These are phyloP conservation scores for Macrotus californicus DNA, from an alignment of 2,113 vertebrate genomes.

Conservation along the genomic window DNA sequence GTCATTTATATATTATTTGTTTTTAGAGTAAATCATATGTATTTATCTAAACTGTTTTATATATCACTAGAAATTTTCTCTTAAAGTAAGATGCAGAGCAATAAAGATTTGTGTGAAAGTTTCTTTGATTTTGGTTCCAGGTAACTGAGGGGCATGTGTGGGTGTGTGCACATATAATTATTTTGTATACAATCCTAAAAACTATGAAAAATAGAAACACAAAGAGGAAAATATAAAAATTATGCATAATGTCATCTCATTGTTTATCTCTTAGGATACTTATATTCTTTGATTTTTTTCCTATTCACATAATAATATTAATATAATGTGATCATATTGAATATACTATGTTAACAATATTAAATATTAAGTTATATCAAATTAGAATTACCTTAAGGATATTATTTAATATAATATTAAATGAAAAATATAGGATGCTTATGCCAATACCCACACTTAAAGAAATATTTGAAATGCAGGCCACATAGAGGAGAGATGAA, in stretches of 20 bases:
- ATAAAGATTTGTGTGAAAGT: neutral
- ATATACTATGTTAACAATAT: neutral
- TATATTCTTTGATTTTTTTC: neutral
- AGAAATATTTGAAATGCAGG: neutral
- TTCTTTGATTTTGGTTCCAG: neutral
- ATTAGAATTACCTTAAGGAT: neutral
- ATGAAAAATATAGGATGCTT: neutral
- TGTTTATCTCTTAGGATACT: neutral
- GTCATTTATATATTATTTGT: neutral
- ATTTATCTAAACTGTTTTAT: neutral
- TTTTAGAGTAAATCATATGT: neutral
- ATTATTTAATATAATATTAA: neutral
- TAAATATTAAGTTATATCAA: neutral
- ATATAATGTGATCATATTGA: neutral
- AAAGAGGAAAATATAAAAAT: constrained; percentile 7
- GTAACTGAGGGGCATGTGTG: neutral
- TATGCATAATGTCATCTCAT: neutral
- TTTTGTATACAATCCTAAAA: neutral
- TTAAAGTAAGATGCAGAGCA: neutral
- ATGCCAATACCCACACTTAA: neutral
- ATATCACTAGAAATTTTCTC: neutral
- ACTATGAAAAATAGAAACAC: neutral
- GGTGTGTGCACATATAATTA: neutral
- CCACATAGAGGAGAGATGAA: neutral
- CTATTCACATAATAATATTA: neutral